phyloP scores from a whole-genome alignment of 2,888 invertebrate species.

The Agonum fuliginosum region DNA sequence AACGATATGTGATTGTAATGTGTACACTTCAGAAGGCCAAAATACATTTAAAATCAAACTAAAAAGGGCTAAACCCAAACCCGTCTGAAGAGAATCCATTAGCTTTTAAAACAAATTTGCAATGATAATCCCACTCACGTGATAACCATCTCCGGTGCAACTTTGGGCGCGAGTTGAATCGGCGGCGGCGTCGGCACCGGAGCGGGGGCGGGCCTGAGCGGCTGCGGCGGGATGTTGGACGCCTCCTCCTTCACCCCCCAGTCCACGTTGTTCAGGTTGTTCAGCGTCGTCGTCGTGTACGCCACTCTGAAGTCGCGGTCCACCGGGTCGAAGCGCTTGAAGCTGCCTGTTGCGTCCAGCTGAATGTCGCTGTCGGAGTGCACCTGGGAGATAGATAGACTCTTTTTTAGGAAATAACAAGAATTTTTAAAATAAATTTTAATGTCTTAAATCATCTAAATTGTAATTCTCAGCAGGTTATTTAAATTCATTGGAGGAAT shows the following conservation, averaged over 20 bases:
- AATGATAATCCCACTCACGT: conserved; percentile 31
- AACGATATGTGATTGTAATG: no score
- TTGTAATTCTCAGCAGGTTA: no score
- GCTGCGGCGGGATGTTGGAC: conserved; percentile 78
- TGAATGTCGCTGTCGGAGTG: conserved; percentile 80
- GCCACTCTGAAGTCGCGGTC: conserved; percentile 76
- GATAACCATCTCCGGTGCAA: conserved; percentile 46
- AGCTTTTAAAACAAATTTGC: not conserved
- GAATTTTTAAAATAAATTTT: no score
- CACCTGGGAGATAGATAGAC: conserved; percentile 71
- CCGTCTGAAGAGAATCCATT: not conserved
- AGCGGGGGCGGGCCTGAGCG: conserved; percentile 78
- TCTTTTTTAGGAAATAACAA: no score
- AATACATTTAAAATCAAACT: no score
- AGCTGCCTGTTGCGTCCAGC: conserved; percentile 78
- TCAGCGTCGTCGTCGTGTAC: conserved; percentile 71
- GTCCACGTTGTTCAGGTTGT: conserved; percentile 63
- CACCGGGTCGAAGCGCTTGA: conserved; percentile 80
- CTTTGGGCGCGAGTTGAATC: conserved; percentile 63
- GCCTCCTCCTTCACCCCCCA: conserved; percentile 65
- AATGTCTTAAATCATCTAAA: no score
- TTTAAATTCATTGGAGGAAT: no score
- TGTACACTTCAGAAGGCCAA: no score
- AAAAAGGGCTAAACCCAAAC: not conserved
- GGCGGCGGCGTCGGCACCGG: conserved; percentile 63